A percentile compares a stretch with the other conserved stretches of the same genome.
phyloP scores from a whole-genome alignment of 2,113 vertebrate species.

The Pongo abelii region DNA sequence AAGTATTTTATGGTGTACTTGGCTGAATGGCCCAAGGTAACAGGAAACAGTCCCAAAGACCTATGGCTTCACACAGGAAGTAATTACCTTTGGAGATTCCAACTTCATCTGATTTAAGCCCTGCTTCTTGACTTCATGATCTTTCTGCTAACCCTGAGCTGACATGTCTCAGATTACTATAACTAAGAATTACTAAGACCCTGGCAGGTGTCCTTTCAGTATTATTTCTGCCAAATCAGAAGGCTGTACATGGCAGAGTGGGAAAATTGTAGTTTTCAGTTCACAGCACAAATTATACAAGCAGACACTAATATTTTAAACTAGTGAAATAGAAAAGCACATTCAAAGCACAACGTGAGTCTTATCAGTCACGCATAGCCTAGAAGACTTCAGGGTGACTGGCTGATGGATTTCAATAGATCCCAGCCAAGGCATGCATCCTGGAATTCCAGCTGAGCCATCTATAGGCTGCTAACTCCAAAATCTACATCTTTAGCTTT shows the following conservation, averaged over 20 bases:
- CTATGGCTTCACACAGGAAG: not conserved
- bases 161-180: not conserved
- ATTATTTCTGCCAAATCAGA: constrained; percentile 31
- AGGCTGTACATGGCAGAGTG: not conserved
- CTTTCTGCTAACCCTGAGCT: not conserved
- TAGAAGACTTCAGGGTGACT: no score
- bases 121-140: not conserved
- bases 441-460: no score
- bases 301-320: not conserved
- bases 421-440: no score
- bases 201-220: not conserved
- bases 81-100: not conserved
- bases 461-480: not conserved
- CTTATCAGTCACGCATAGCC: no score
- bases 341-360: not conserved
- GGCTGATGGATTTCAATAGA: no score
- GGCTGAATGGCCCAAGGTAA: not conserved
- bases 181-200: not conserved
- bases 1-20: not conserved
- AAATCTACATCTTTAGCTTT: not conserved
- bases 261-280: not conserved
- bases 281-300: not conserved
- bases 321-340: not conserved
- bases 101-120: not conserved
- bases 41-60: not conserved